Percentiles rank a stretch among this genome's conserved stretches.
These are phyloP conservation scores for Zootermopsis nevadensis DNA, from an alignment of 2,888 invertebrate species.

Conservation along the genomic window DNA sequence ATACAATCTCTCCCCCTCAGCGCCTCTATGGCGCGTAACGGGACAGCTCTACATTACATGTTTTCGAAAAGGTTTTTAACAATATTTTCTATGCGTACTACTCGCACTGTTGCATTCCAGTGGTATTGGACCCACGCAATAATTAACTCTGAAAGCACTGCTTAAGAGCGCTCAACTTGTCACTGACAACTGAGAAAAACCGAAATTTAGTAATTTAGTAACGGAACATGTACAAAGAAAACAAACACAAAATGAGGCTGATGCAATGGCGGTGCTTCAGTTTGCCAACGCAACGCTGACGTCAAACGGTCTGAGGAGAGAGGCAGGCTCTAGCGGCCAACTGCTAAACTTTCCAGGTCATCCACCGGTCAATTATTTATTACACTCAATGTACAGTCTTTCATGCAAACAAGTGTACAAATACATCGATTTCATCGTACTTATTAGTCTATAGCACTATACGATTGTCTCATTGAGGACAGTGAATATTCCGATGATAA, in stretches of 20 bases:
- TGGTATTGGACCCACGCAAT: background rate
- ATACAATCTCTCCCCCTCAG: too few relatives aligned
- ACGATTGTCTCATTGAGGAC: background rate
- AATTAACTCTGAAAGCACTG: background rate
- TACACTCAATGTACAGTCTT: background rate
- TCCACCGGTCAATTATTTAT: constrained; percentile 38
- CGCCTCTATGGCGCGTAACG: too few relatives aligned
- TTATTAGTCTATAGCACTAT: background rate
- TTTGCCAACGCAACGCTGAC: constrained; percentile 26
- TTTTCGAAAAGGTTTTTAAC: too few relatives aligned
- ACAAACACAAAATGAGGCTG: too few relatives aligned
- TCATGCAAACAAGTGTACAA: background rate
- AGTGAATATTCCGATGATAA: too few relatives aligned
- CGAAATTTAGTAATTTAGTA: background rate
- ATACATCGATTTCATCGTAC: background rate
- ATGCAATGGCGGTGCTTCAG: constrained; percentile 18
- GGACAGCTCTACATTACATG: too few relatives aligned
- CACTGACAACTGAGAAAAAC: background rate
- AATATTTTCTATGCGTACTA: too few relatives aligned
- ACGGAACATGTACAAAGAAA: background rate
- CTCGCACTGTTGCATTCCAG: background rate
- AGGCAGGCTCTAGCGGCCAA: background rate
- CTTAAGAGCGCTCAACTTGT: background rate
- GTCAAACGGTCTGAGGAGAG: constrained; percentile 33
- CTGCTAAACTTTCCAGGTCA: constrained; percentile 36